A percentile compares a stretch with the other conserved stretches of the same genome.
Conservation (phyloP, 1,140 invertebrate species). For the Lethrus apterus region DNA sequence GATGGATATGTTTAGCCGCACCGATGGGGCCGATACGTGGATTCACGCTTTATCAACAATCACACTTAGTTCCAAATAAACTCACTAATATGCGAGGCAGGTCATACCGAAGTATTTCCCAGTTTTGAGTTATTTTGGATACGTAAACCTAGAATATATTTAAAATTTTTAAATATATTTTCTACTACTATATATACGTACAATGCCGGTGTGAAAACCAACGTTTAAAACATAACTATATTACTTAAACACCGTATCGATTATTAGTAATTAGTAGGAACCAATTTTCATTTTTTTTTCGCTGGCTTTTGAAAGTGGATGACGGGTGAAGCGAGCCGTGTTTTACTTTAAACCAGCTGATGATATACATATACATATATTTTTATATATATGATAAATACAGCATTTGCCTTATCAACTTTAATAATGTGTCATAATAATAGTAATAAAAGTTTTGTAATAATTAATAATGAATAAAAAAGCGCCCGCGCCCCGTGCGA, state of each 20-base stretch:
- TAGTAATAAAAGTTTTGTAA: constrained; percentile 41
- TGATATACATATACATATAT: constrained; percentile 41
- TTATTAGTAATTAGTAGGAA: constrained; percentile 48
- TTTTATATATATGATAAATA: constrained; percentile 38
- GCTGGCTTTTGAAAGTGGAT: constrained; percentile 20
- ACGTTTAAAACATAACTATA: constrained; percentile 41
- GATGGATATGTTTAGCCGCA: too few relatives aligned
- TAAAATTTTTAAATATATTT: constrained; percentile 44
- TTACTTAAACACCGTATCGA: constrained; percentile 42
- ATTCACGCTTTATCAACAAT: constrained; percentile 49
- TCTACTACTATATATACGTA: constrained; percentile 43
- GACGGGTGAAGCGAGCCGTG: constrained; percentile 21
- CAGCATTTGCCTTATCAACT: constrained; percentile 39
- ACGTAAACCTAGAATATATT: constrained; percentile 49
- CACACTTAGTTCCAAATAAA: constrained; percentile 64
- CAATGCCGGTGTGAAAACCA: constrained; percentile 40
- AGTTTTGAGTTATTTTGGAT: constrained; percentile 64
- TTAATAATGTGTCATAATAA: constrained; percentile 35
- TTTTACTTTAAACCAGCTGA: constrained; percentile 31
- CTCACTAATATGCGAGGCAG: constrained; percentile 62
- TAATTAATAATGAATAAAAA: constrained; percentile 43
- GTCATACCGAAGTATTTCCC: constrained; percentile 54
- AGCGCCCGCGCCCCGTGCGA: constrained; percentile 34
- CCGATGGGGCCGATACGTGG: too few relatives aligned
- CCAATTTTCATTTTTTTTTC: constrained; percentile 43